Base-by-base conservation (phyloP, 2,888 invertebrate species). In the Augiades crinisus region DNA sequence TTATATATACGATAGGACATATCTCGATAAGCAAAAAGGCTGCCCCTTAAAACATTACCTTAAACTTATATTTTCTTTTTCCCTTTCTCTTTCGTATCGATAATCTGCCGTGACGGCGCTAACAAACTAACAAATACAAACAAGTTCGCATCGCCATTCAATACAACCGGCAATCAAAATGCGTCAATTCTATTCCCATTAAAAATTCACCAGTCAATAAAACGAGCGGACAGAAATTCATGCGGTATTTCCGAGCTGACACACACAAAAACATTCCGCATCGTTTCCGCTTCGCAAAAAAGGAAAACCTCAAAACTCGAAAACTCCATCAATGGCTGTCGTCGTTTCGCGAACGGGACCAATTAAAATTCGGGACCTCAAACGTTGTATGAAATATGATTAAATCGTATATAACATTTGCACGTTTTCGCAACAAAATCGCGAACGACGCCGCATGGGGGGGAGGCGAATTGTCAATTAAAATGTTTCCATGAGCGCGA, bases 321-420 rank as follows among this genome's bases (percentile, higher is more conserved):
- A 43, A 43, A 30, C 19, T 31, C 31, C 27, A 16, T 27, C 27
- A 30, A 30, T 30, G 27, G 27, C 41, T 41, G 16, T 34, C 22
- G 41, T 34, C 30, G 17, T 10, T 16, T 8, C 34, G 27, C n/a
- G 27, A 34, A 49, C 49, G 19, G 13, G 49, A 34, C 41, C 49
- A 49, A 49, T 49, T 49, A 49, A 49, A 49, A 49, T 49, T 49
- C 19, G 17, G 16, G 33, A 31, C 38, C 40, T 41, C 40, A 33
- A 24, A 40, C 47, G 22, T 16, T 5, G 16, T n/a, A n/a, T 24
- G 21, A 33, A 49, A 41, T 49, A 49, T 49, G 40, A 49, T 49
- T 41, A 40, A 40, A 49, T 40, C 31, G 31, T 33, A 47, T 22
- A 31, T 16, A 41, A 41, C 10, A 31, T 47, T 24, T 49, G 40